Evolutionary conservation across 2,888 invertebrate species (phyloP), one percentile per base, ranked within the genome.

Genomic region (Lasius platythorax): DNA sequence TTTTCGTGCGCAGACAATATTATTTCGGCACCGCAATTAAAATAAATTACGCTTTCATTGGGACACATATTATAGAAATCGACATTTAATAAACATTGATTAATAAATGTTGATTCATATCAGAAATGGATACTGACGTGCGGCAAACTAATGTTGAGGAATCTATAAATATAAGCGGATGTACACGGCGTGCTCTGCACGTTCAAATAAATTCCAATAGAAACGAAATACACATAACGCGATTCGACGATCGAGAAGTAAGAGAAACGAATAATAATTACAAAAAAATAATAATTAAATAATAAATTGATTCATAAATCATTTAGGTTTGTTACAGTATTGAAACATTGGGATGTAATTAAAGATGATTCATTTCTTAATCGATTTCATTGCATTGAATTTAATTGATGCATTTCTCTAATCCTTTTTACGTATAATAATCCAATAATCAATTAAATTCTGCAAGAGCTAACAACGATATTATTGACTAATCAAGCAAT

Each of bases 41-140:
- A 79, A 76, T 81, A 84, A 89, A 89, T 89, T 82, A 76, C 23
- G 2, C 58, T 72, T 87, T 87, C 87, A 89, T 89, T 66, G 82
- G 83, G 83, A 68, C 37, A 73, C 70, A 66, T 79, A 83, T 88
- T 88, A 67, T 83, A 87, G 86, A 83, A 86, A 85, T 87, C 82
- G 73, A 43, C 64, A 67, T 53, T 53, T 83, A 83, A 86, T 86
- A 79, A 82, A 74, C 82, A 12, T 15, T 46, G 3, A 46, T 46
- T 85, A 83, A 87, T 87, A 82, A 83, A 81, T 82, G 64, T 85
- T 76, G 70, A 84, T 82, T 85, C 33, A 82, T 85, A 83, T 83
- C 61, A 33, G 50, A 37, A 73, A 40, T 40, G 64, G 12, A 63
- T n/a, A 11, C 28, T 18, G 18, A 58, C 33, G 64, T 37, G 50